phyloP scores from a whole-genome alignment of 2,888 invertebrate species.

The Acleris laterana region DNA sequence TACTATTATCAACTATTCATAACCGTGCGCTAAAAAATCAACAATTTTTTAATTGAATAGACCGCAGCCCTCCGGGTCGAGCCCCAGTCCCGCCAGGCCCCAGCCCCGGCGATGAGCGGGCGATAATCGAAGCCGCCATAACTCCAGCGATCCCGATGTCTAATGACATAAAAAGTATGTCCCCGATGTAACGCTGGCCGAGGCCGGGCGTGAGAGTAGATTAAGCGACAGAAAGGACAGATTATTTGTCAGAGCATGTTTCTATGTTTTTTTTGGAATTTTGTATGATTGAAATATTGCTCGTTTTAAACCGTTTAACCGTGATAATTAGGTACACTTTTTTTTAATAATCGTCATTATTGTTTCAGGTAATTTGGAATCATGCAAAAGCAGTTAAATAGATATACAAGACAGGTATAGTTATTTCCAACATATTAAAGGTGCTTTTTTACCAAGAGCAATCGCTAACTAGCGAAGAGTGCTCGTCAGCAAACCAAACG shows the following conservation, averaged over 20 bases:
- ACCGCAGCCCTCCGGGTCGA: no score
- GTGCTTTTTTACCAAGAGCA: no score
- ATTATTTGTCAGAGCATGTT: no score
- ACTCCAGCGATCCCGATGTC: slow-evolving; percentile 66
- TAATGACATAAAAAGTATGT: slow-evolving; percentile 84
- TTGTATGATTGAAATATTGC: no score
- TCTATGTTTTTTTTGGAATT: no score
- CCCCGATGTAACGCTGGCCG: slow-evolving; percentile 69
- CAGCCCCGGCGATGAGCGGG: slow-evolving; percentile 60
- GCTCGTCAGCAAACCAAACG: no score
- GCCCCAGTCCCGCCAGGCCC: slow-evolving; percentile 5
- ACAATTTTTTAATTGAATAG: background rate
- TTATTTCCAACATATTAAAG: no score
- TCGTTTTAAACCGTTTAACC: background rate
- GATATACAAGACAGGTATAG: no score
- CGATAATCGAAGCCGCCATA: slow-evolving; percentile 69
- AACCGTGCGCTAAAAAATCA: background rate
- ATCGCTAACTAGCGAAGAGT: no score
- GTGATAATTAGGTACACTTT: background rate
- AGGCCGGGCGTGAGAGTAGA: slow-evolving; percentile 59
- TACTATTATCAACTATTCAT: no score
- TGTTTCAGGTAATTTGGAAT: slow-evolving; percentile 29
- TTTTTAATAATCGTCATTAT: background rate
- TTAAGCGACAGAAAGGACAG: background rate
- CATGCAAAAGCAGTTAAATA: no score